A percentile compares a stretch with the other conserved stretches of the same genome.
phyloP scores from a whole-genome alignment of 2,888 invertebrate species.

The Acronicta leporina region DNA sequence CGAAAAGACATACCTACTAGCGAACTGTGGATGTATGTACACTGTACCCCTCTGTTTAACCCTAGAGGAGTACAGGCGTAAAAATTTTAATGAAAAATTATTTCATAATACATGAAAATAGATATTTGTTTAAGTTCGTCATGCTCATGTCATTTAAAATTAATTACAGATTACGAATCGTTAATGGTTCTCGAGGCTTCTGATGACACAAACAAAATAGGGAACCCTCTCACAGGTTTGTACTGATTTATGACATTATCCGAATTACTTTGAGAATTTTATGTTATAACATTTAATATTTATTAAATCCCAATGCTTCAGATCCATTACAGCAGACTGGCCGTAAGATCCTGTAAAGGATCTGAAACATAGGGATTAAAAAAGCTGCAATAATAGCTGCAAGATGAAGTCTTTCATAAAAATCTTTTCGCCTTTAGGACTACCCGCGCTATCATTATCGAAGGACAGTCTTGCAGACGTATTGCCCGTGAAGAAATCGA shows the following conservation, averaged over 20 bases:
- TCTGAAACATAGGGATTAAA: neutral
- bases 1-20: too few relatives aligned
- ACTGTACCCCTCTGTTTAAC: too few relatives aligned
- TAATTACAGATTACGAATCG: slow-evolving; percentile 28
- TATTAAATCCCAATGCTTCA: too few relatives aligned
- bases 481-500: slow-evolving; percentile 44
- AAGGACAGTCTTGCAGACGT: slow-evolving; percentile 59
- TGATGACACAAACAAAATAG: neutral
- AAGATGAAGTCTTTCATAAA: neutral
- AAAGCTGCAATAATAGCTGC: neutral
- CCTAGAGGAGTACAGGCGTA: too few relatives aligned
- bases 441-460: slow-evolving; percentile 40
- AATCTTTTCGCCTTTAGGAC: slow-evolving; percentile 20
- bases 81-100: too few relatives aligned
- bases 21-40: too few relatives aligned
- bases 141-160: neutral
- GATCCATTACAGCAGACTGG: too few relatives aligned
- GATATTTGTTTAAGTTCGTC: too few relatives aligned
- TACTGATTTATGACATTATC: neutral
- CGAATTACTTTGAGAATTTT: too few relatives aligned
- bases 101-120: too few relatives aligned
- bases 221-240: neutral
- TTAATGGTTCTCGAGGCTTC: neutral
- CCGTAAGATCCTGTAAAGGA: too few relatives aligned
- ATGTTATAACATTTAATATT: too few relatives aligned